Evolutionary conservation across 2,113 vertebrate genomes (phyloP).

Genomic region (Circaetus gallicus): DNA sequence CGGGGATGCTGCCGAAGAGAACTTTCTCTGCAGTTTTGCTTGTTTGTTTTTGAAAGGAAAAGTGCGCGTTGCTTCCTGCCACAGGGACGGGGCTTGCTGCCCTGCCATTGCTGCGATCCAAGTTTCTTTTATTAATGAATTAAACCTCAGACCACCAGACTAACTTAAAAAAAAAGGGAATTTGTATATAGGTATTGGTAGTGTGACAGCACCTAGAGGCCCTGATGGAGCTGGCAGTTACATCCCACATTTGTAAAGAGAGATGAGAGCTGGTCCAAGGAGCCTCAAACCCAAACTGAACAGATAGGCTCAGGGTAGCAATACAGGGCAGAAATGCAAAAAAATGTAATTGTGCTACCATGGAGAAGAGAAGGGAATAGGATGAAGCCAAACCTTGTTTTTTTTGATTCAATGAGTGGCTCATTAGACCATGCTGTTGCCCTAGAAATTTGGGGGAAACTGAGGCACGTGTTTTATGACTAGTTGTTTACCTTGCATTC

Average conservation of each 20-base stretch:
- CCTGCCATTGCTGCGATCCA: not conserved
- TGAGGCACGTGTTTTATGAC: not conserved
- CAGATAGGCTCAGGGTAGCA: not conserved
- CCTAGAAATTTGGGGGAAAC: not conserved
- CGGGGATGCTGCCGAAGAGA: not conserved
- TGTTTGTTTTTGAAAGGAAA: constrained; percentile 62
- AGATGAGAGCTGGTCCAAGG: not conserved
- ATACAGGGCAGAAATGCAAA: not conserved
- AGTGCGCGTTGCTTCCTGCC: constrained; percentile 20
- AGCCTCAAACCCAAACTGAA: not conserved
- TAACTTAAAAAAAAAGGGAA: not conserved
- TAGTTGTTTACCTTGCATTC: not conserved
- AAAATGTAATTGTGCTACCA: not conserved
- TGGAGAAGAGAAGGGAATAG: not conserved
- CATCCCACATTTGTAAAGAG: not conserved
- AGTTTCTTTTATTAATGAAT: constrained; percentile 28
- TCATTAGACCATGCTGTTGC: not conserved
- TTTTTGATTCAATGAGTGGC: not conserved
- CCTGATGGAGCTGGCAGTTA: not conserved
- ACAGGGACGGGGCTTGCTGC: not conserved
- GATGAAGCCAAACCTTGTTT: not conserved
- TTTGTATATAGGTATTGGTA: not conserved
- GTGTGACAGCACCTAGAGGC: not conserved
- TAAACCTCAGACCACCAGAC: not conserved
- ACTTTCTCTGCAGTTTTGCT: not conserved